A percentile compares a stretch with the other conserved stretches of the same genome.
These are phyloP conservation scores for Chrysemys picta DNA, from an alignment of 2,113 vertebrate species.

Conservation along the genomic window DNA sequence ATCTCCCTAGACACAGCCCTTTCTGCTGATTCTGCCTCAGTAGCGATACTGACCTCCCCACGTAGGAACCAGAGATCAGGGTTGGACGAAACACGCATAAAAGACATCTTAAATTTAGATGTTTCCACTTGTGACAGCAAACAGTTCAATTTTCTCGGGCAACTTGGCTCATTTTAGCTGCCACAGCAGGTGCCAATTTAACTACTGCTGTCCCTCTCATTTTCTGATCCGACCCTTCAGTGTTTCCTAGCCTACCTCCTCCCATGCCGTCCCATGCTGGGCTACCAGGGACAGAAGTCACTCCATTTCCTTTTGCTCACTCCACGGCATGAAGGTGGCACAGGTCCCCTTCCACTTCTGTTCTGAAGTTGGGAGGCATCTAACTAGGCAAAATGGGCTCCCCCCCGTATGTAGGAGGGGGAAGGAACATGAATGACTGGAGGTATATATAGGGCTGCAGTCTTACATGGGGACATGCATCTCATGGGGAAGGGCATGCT, in stretches of 20 bases:
- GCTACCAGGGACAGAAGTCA: background rate
- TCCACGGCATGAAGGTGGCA: background rate
- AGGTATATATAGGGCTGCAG: too few relatives aligned
- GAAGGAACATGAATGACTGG: too few relatives aligned
- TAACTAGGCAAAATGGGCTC: background rate
- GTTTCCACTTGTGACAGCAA: constrained; percentile 25
- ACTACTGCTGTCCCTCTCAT: background rate
- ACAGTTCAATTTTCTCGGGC: background rate
- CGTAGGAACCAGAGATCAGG: background rate
- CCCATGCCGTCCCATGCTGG: background rate
- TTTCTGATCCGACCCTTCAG: constrained; percentile 7
- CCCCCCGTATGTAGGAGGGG: too few relatives aligned
- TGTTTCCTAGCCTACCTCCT: background rate
- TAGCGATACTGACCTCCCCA: background rate
- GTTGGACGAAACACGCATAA: background rate
- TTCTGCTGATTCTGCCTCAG: background rate
- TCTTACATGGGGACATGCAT: too few relatives aligned
- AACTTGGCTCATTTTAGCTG: constrained; percentile 8
- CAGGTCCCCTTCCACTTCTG: background rate
- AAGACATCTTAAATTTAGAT: background rate
- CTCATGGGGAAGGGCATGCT: too few relatives aligned
- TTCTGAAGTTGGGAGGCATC: background rate
- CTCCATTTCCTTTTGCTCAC: background rate
- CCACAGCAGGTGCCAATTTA: background rate
- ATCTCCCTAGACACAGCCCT: background rate